A percentile compares a stretch with the other conserved stretches of the same genome.
Evolutionary conservation across 30 jellyfish, hydroid and myxozoan genomes (phyloP).

Genomic region (Kudoa iwatai): DNA sequence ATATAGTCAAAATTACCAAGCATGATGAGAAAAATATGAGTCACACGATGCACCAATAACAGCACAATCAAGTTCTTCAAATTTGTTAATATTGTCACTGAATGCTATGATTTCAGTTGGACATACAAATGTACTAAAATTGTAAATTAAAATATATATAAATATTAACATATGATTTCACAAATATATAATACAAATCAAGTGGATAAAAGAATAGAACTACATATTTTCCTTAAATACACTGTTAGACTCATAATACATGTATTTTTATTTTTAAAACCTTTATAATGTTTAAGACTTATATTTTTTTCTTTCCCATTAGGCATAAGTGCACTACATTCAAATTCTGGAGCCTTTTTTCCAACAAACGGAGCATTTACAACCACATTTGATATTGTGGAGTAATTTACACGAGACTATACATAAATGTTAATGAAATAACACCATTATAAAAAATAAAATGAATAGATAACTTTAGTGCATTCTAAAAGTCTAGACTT

Average conservation of each 20-base stretch:
- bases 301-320: constrained; percentile 17
- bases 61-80: constrained; percentile 39
- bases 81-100: constrained; percentile 73
- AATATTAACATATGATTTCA: no score
- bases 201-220: constrained; percentile 86
- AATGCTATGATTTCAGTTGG: constrained; percentile 91
- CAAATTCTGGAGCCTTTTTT: constrained; percentile 43
- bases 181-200: constrained; percentile 90
- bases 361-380: no score
- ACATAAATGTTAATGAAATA: no score
- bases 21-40: constrained; percentile 66
- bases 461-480: no score
- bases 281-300: constrained; percentile 24
- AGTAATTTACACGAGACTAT: no score
- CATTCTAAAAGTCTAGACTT: no score
- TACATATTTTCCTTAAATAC: constrained; percentile 87
- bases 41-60: constrained; percentile 76
- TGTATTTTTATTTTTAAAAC: no score
- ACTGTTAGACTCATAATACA: no score
- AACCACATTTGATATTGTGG: no score
- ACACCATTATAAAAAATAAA: no score
- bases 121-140: constrained; percentile 58
- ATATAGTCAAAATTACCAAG: constrained; percentile 22
- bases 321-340: constrained; percentile 30
- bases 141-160: no score